Base-by-base conservation (phyloP, 2,888 invertebrate genomes). In the Nemapogon koenigi region DNA sequence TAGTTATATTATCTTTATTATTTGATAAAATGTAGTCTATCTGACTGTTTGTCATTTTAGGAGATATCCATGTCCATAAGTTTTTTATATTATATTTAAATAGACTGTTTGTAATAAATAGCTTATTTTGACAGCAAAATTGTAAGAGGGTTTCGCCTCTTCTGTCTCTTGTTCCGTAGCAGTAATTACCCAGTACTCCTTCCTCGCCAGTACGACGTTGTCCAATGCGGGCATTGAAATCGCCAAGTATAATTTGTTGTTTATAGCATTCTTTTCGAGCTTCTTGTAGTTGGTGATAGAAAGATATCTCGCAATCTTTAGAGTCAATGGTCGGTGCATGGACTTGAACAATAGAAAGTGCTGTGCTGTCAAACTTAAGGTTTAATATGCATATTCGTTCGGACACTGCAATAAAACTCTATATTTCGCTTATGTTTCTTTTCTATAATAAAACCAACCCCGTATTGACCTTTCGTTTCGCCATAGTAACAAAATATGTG, bases 91-190 rank as follows among this genome's bases (percentile, higher is more conserved):
- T 44, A 32, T 46, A 44, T 31, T 41, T 39, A 13, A 46, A 43
- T 28, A 42, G 29, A 18, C 38, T 42, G 13, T 43, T 43, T 1
- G 41, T 41, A 17, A 41, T 14, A 16, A 40, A 39, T 3, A 46
- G 28, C 15, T 44, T 37, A 37, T 43, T 44, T 41, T 41, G 33
- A 37, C 38, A 39, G 16, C 40, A 39, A 26, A 43, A 44, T 22
- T 46, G 41, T 2, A 45, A 25, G 27, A 46, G 27, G 10, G 19
- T 33, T 41, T 42, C 42, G 16, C 43, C 45, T 41, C 44, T 40
- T n/a, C 43, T 39, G 17, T 44, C 39, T 43, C 45, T 41, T 40
- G 41, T 42, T 37, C 46, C 43, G 19, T 40, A 48, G 37, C 43
- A 43, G 4, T 14, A 40, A 14, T 18, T 35, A 7, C 44, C 40